Base-by-base conservation (phyloP, 2,797 vertebrate species). In the Diplodus sargus region DNA sequence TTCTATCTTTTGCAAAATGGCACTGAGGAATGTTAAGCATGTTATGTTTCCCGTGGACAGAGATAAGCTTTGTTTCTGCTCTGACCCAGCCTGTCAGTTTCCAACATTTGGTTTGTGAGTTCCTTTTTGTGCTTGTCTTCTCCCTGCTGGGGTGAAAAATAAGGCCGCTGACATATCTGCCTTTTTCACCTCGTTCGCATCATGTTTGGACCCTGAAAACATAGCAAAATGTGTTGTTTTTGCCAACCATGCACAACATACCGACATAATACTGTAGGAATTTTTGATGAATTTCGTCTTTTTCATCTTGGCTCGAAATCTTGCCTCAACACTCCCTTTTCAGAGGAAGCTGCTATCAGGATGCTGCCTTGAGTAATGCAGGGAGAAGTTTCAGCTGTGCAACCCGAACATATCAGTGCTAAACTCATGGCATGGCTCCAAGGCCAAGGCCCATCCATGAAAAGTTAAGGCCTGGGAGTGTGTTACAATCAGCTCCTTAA, bases 371-470 rank as follows among this genome's bases (percentile, higher is more conserved):
- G 13, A 64, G 61, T 56, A 62, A 68, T 5, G 30, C 68, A 74
- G 59, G n/a, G 51, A 73, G 25, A 48, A 5, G 7, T 72, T 78
- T 68, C 45, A 70, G 57, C 49, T 68, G 3, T 12, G 12, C 43
- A 73, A 14, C 5, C 47, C 71, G 72, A 4, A 17, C 18, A 30
- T 42, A 52, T 63, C 16, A 71, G 28, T 30, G 61, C 52, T 45
- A 45, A 71, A 4, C 20, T 53, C 34, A 20, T 77, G 28, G 72
- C 51, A 59, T 22, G 60, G 49, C 56, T 70, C 17, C 16, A 78
- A 48, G 11, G 23, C 42, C 28, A 68, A 45, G n/a, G 22, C 16
- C 23, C 73, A 45, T 59, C 60, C 22, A 69, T 79, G n/a, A 39
- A 47, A 63, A 61, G 11, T 14, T 63, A 74, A 78, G n/a, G 61